A percentile compares a stretch with the other conserved stretches of the same genome.
phyloP scores from a whole-genome alignment of 2,113 vertebrate species.

The Nasalis larvatus region DNA sequence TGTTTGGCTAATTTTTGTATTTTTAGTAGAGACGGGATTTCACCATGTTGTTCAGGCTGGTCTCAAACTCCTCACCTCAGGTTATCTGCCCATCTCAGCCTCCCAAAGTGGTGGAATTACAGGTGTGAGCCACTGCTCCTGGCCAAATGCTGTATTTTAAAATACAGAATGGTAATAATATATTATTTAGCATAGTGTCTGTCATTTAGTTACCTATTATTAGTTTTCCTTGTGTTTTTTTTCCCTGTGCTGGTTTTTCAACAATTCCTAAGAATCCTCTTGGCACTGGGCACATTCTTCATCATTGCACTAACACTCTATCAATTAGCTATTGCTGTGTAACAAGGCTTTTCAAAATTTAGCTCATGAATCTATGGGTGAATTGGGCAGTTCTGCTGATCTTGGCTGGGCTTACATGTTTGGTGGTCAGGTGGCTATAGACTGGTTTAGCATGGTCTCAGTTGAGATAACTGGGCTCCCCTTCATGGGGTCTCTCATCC shows the following conservation, averaged over 20 bases:
- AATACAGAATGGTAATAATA: neutral
- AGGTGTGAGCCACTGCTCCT: too few relatives aligned
- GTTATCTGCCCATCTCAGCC: too few relatives aligned
- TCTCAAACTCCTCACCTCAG: too few relatives aligned
- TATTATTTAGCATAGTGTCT: neutral
- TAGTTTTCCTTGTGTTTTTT: neutral
- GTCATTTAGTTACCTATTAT: neutral
- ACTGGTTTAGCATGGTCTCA: neutral
- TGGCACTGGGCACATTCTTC: neutral
- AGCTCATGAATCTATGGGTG: neutral
- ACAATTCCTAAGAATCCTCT: neutral
- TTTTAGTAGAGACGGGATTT: too few relatives aligned
- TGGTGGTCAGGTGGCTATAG: neutral
- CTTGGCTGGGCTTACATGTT: neutral
- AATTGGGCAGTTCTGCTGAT: neutral
- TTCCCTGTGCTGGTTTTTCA: neutral
- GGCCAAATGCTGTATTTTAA: too few relatives aligned
- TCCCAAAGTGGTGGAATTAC: too few relatives aligned
- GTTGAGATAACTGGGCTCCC: neutral
- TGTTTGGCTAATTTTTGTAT: too few relatives aligned
- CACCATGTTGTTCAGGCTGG: too few relatives aligned
- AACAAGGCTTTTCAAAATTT: neutral
- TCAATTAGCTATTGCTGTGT: neutral
- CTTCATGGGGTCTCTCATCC: neutral
- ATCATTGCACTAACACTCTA: neutral